Evolutionary conservation across 2,888 invertebrate genomes (phyloP).

Genomic region (Sminthurides aquaticus): DNA sequence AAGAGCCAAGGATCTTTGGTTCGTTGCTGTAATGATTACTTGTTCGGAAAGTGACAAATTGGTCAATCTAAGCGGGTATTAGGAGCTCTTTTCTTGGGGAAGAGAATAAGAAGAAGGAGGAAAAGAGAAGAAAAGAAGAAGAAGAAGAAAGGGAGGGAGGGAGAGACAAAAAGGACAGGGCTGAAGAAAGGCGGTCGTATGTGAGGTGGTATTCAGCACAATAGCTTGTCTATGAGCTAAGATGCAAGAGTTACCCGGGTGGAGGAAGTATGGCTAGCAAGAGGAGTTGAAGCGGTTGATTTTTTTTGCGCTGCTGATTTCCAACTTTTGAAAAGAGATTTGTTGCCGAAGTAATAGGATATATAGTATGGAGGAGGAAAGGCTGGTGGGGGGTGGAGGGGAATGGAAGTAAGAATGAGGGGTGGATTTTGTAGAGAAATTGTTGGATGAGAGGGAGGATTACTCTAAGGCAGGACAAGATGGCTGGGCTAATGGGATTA

Average conservation of each 20-base stretch:
- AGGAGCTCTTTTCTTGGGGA: neutral
- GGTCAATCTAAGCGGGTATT: conserved; percentile 20
- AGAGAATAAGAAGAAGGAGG: neutral
- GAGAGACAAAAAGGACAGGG: neutral
- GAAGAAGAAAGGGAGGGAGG: neutral
- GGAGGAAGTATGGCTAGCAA: too few species aligned
- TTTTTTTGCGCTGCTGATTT: neutral
- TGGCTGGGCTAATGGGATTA: neutral
- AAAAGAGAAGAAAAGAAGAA: neutral
- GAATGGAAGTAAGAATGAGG: neutral
- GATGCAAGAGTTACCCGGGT: too few species aligned
- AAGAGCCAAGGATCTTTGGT: conserved; percentile 21
- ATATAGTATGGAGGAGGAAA: neutral
- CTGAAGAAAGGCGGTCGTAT: neutral
- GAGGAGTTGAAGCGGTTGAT: too few species aligned
- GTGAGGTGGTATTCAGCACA: too few species aligned
- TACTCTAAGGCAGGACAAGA: neutral
- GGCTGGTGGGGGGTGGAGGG: neutral
- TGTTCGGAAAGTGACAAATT: conserved; percentile 23
- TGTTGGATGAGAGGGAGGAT: neutral
- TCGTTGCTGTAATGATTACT: conserved; percentile 20
- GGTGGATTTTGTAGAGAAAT: neutral
- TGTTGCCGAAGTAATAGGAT: neutral
- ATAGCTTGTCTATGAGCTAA: too few species aligned
- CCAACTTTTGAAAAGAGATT: neutral